Conservation (phyloP, 2,888 invertebrate species). For the Chymomyza caudatula region DNA sequence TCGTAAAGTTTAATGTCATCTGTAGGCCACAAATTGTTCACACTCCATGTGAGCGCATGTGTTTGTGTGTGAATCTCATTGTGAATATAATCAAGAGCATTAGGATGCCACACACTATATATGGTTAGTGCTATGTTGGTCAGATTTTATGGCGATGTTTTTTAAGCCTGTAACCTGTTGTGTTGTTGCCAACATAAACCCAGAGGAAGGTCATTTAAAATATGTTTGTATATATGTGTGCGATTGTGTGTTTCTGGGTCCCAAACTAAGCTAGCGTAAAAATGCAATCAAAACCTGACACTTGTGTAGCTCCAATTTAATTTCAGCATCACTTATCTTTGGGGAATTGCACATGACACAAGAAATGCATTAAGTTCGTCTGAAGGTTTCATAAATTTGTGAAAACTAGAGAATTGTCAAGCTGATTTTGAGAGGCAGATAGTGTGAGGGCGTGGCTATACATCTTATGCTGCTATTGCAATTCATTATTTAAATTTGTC, state of each 20-base stretch:
- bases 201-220: background rate
- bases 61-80: conserved; percentile 1
- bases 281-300: background rate
- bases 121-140: conserved; percentile 29
- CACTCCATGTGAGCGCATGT: background rate
- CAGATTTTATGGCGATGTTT: conserved; percentile 31
- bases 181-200: background rate
- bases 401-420: background rate
- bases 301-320: background rate
- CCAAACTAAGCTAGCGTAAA: background rate
- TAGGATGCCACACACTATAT: background rate
- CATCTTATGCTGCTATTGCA: no score
- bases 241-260: background rate
- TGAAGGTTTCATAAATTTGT: background rate
- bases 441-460: background rate
- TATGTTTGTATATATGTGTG: background rate
- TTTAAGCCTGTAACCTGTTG: background rate
- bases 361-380: background rate
- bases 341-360: background rate
- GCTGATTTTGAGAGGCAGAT: background rate
- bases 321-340: background rate
- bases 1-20: conserved; percentile 32
- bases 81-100: background rate
- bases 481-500: conserved; percentile 9
- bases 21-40: conserved; percentile 10